Evolutionary conservation across 1,140 invertebrate genomes (phyloP).

Genomic region (Coptotermes formosanus): DNA sequence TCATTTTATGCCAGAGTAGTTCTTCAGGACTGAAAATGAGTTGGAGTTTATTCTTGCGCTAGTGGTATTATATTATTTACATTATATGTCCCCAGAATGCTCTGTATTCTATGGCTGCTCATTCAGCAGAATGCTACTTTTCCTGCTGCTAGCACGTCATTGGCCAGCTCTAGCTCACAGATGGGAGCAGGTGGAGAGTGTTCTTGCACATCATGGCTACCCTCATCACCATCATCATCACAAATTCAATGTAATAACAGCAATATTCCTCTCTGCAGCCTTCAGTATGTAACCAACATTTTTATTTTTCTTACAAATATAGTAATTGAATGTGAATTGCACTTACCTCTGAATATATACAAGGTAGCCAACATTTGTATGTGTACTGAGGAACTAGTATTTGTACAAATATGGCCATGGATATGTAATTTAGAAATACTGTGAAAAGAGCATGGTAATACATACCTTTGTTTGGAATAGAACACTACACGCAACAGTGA

Average conservation of each 20-base stretch:
- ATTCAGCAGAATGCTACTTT: conserved; percentile 12
- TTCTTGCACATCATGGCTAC: background rate
- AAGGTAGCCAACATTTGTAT: no score
- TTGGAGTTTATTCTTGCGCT: background rate
- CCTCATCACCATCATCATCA: background rate
- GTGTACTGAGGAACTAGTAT: no score
- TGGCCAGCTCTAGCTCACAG: conserved; percentile 3
- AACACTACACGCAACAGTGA: no score
- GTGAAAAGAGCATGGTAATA: no score
- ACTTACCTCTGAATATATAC: no score
- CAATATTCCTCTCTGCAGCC: background rate
- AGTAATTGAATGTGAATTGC: no score
- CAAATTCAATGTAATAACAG: background rate
- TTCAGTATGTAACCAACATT: background rate
- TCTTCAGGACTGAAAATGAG: background rate
- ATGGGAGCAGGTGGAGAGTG: conserved; percentile 12
- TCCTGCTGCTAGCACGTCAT: conserved; percentile 11
- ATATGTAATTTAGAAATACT: no score
- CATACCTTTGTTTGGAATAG: no score
- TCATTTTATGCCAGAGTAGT: no score
- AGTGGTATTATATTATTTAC: background rate
- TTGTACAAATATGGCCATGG: no score
- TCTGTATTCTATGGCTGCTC: conserved; percentile 3
- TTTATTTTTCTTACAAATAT: no score
- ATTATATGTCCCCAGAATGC: background rate